Percentiles rank a stretch among this genome's conserved stretches.
phyloP scores from a whole-genome alignment of 2,888 invertebrate genomes.

The Prostheceraeus crozeri region DNA sequence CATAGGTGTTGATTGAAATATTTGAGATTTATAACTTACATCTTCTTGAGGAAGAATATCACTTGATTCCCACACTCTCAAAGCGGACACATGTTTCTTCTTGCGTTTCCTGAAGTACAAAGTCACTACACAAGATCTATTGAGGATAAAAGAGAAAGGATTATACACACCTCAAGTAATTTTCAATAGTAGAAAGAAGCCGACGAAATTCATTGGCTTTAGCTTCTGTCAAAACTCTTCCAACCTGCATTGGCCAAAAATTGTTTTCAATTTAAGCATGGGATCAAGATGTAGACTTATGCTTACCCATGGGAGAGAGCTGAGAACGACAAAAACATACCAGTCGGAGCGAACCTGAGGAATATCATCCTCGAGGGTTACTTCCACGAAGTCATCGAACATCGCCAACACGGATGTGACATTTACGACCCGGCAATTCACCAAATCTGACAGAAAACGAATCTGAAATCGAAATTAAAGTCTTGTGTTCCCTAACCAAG shows the following conservation, averaged over 20 bases:
- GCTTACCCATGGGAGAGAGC: slow-evolving; percentile 75
- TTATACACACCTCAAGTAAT: slow-evolving; percentile 23
- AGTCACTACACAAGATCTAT: neutral
- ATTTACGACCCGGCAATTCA: slow-evolving; percentile 91
- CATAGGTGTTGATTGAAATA: no score
- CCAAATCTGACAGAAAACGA: slow-evolving; percentile 86
- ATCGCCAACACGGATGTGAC: slow-evolving; percentile 80
- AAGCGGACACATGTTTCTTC: slow-evolving; percentile 82
- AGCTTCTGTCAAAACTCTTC: neutral
- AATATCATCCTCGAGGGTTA: slow-evolving; percentile 82
- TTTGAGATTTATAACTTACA: slow-evolving; percentile 50
- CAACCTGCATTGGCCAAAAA: slow-evolving; percentile 5
- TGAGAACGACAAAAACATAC: slow-evolving; percentile 71
- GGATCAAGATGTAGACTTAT: slow-evolving; percentile 68
- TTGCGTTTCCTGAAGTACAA: slow-evolving; percentile 63
- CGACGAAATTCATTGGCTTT: slow-evolving; percentile 37
- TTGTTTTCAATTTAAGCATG: slow-evolving; percentile 64
- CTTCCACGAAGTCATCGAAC: slow-evolving; percentile 84
- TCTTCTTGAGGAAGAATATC: slow-evolving; percentile 87
- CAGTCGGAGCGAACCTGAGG: slow-evolving; percentile 66
- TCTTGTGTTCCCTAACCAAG: no score
- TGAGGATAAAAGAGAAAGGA: slow-evolving; percentile 36
- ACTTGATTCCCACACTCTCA: slow-evolving; percentile 88
- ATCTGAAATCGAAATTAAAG: slow-evolving; percentile 71
- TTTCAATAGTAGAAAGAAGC: slow-evolving; percentile 9